These are phyloP conservation scores for Bagarius yarrelli DNA, from an alignment of 2,113 vertebrate genomes.

Conservation along the genomic window DNA sequence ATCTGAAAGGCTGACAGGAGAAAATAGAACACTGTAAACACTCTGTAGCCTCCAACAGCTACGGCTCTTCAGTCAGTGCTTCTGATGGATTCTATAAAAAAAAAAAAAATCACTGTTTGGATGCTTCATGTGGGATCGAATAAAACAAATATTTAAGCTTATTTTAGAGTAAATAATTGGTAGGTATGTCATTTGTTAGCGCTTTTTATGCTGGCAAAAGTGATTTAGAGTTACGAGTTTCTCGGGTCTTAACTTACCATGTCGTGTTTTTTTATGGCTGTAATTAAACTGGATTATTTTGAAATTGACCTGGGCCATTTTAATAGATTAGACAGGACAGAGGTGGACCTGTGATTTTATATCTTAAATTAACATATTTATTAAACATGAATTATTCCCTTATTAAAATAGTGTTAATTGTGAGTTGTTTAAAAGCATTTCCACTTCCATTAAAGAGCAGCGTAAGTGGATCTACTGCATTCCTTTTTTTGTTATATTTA, in stretches of 20 bases:
- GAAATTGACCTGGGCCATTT: constrained; percentile 14
- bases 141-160: constrained; percentile 32
- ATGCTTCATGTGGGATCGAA: constrained; percentile 18
- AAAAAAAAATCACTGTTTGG: constrained; percentile 22
- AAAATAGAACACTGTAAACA: not conserved
- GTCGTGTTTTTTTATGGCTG: not conserved
- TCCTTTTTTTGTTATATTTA: not conserved
- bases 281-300: constrained; percentile 22
- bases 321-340: not conserved
- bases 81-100: constrained; percentile 26
- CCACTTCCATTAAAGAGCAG: not conserved
- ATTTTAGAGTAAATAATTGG: constrained; percentile 25
- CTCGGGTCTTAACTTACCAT: constrained; percentile 27
- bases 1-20: constrained; percentile 16
- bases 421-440: not conserved
- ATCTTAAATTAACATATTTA: not conserved
- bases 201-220: not conserved
- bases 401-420: constrained; percentile 21
- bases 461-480: not conserved
- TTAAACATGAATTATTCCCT: not conserved
- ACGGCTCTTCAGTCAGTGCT: constrained; percentile 27
- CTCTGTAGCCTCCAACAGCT: not conserved
- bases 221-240: constrained; percentile 10
- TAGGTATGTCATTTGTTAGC: constrained; percentile 24
- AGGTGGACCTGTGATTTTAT: no score